Evolutionary conservation across 2,888 invertebrate genomes (phyloP), one percentile per base, ranked within the genome.

Genomic region (Anticlea derivata): DNA sequence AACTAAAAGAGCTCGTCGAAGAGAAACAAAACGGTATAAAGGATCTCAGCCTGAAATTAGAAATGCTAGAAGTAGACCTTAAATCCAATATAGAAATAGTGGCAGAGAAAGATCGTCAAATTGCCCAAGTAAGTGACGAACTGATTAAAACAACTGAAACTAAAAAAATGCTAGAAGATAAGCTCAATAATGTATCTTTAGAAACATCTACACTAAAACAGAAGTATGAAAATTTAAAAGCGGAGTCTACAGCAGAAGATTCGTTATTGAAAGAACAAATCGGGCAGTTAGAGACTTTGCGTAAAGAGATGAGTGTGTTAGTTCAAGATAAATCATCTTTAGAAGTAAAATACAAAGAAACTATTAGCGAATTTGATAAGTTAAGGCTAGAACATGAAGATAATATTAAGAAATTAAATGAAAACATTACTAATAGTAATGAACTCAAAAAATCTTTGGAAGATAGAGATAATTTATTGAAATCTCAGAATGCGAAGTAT

Each of bases 161-260:
- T 34, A 92, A 91, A 69, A 82, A 86, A 47, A 79, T 80, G 31
- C 58, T 92, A 27, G 92, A 92, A 71, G 91, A 90, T 50, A 79
- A 86, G 56, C 60, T 91, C n/a, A 86, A 79, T 65, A 83, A 73
- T 47, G 72, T 73, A 20, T 65, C 73, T 30, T 66, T 83, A 54
- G 90, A 90, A 70, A 67, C 73, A 1, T 75, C 80, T 30, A 67
- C 75, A 17, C 63, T 90, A 6, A 86, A 84, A 69, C 90, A 89
- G 63, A 83, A 84, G 66, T 80, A 87, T 63, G 87, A 91, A 61
- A 79, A 63, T 50, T 75, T 91, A 58, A 74, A 83, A 60, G 78
- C 84, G 45, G 86, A 86, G 69, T 81, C 84, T 44, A 77, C 83
- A 1, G 75, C 81, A 0, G 91, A 90, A 77, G 89, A 85, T 76